These are phyloP conservation scores for Acanthoscelides obtectus DNA, from an alignment of 2,888 invertebrate genomes.

Conservation along the genomic window DNA sequence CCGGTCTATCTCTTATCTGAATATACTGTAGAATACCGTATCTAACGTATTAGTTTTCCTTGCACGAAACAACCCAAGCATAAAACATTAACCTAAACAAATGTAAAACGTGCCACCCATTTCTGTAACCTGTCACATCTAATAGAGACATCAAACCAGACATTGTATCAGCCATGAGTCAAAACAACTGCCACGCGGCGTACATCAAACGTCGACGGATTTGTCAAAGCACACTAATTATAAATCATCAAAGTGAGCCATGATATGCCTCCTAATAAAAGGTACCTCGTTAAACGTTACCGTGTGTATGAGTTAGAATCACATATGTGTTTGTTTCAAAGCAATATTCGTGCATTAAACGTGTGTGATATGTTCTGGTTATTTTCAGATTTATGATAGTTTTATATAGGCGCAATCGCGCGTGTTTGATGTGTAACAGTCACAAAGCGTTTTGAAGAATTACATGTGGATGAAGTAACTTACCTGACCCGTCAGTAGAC, in stretches of 20 bases:
- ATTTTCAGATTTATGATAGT: background rate
- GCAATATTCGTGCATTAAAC: background rate
- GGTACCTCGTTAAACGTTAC: background rate
- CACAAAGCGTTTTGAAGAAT: background rate
- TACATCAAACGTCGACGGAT: background rate
- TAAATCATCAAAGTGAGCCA: background rate
- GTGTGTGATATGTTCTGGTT: background rate
- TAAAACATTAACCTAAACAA: background rate
- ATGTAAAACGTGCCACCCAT: background rate
- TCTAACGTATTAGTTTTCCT: background rate
- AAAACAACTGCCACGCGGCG: background rate
- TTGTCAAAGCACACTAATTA: background rate
- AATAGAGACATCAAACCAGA: background rate
- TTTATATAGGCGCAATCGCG: background rate
- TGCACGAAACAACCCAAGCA: background rate
- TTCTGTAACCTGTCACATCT: background rate
- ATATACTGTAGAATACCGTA: too few species aligned
- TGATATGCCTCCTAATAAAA: background rate
- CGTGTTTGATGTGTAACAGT: background rate
- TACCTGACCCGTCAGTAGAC: too few species aligned
- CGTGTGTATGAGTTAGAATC: background rate
- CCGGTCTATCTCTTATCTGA: too few species aligned
- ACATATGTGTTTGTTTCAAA: background rate
- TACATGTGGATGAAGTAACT: too few species aligned
- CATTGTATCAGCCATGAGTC: background rate